phyloP scores from a whole-genome alignment of 2,888 invertebrate genomes.

The Cosmia pyralina region DNA sequence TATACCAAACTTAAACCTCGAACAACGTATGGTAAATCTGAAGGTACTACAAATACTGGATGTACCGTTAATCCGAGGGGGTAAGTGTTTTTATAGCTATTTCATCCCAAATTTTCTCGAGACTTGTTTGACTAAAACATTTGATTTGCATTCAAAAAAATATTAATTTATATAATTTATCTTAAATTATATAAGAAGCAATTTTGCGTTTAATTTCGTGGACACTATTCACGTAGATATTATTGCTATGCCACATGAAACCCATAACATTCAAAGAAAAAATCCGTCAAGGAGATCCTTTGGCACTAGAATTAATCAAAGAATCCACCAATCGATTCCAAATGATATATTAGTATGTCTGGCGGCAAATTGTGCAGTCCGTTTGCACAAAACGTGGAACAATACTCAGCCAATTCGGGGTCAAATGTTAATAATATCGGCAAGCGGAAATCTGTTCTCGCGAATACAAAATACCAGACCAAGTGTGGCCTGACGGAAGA shows the following conservation, averaged over 20 bases:
- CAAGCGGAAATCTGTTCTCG: constrained; percentile 85
- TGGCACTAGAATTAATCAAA: constrained; percentile 9
- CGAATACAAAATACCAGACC: constrained; percentile 86
- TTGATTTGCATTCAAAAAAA: too few relatives aligned
- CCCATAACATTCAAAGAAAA: constrained; percentile 3
- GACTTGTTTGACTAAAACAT: too few relatives aligned
- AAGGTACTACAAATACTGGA: too few relatives aligned
- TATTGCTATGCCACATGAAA: too few relatives aligned
- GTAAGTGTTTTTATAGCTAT: too few relatives aligned
- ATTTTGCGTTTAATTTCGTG: too few relatives aligned
- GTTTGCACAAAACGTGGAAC: constrained; percentile 50
- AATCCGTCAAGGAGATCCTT: constrained; percentile 9
- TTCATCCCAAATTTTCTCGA: background rate
- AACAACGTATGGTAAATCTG: too few relatives aligned
- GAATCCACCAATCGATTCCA: constrained; percentile 16
- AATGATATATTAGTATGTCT: constrained; percentile 42
- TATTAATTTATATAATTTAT: too few relatives aligned
- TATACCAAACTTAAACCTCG: too few relatives aligned
- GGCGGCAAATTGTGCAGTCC: constrained; percentile 33
- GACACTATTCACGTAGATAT: background rate
- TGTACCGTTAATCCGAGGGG: too few relatives aligned
- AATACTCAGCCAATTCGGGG: constrained; percentile 78
- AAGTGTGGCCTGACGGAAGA: constrained; percentile 80
- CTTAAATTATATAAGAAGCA: too few relatives aligned
- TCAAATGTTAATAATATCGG: constrained; percentile 87